Evolutionary conservation across 2,888 invertebrate species (phyloP), one percentile per base, ranked within the genome.

Genomic region (Drosophila kambysellisi): DNA sequence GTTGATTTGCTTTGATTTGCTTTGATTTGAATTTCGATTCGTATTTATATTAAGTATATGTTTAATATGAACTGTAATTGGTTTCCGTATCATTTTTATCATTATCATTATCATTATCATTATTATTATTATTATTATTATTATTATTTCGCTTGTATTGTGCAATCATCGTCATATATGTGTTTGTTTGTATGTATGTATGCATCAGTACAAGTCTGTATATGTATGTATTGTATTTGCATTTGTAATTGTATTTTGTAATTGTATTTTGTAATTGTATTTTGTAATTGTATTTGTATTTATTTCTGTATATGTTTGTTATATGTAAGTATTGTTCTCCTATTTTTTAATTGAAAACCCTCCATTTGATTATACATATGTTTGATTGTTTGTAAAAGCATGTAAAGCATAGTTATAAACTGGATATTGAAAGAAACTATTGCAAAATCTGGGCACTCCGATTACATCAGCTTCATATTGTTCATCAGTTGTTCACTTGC

Each of bases 341-440:
- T 66, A 63, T 78, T 63, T 63, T 52, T 52, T 58, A 35, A 58
- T 76, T 79, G 66, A 81, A 86, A 83, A 69, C 64, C 72, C 62
- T 82, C 69, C 68, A 67, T 71, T 85, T 72, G 72, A 81, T 75
- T 74, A 69, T 50, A 74, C 39, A 58, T 57, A 29, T 71, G 79
- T 51, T 32, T 39, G 39, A 51, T n/a, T 71, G 79, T 51, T 32
- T 39, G 39, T 39, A 35, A 33, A 41, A 35, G 62, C 35, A 52
- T 39, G 33, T 60, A 37, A 25, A 25, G 35, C 33, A 54, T 48
- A 37, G 29, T 43, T 71, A 29, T 51, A 66, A 52, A 46, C 25
- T 20, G 33, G 7, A 70, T 54, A 60, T 59, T 69, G 69, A 51
- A 48, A 54, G 33, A 70, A 41, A 33, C 52, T 52, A 15, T 37